Evolutionary conservation across 2,888 invertebrate species (phyloP).

Genomic region (Dolichopus griseipennis): DNA sequence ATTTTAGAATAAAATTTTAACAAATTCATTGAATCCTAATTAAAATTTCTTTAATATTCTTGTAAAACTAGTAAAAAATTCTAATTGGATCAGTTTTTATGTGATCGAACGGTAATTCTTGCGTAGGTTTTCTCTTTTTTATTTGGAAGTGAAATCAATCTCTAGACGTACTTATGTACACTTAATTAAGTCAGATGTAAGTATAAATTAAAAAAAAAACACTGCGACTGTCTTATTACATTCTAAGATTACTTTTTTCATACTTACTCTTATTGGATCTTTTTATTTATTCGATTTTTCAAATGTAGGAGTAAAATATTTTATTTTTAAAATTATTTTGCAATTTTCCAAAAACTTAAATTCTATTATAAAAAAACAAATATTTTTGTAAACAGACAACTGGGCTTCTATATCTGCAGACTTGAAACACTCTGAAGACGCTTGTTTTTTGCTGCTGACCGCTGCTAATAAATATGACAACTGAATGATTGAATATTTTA

Average conservation of each 20-base stretch:
- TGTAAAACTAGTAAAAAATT: background rate
- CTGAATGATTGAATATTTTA: too few species aligned
- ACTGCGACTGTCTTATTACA: background rate
- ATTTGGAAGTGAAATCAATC: conserved; percentile 6
- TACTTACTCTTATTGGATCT: background rate
- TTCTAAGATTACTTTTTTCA: background rate
- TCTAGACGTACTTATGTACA: conserved; percentile 4
- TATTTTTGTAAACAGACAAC: background rate
- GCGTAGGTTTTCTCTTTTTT: conserved; percentile 6
- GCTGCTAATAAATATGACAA: too few species aligned
- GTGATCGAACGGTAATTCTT: background rate
- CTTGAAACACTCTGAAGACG: background rate
- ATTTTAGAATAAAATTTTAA: background rate
- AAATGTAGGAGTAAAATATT: background rate
- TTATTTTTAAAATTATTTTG: background rate
- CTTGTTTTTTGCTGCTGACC: background rate
- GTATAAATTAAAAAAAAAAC: background rate
- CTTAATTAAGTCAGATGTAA: background rate
- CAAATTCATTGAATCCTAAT: background rate
- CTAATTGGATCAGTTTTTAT: background rate
- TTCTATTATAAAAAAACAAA: background rate
- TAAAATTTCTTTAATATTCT: background rate
- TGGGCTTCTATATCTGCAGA: background rate
- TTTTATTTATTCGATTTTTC: background rate
- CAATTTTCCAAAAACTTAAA: background rate